These are phyloP conservation scores for Megalops atlanticus DNA, from an alignment of 2,113 vertebrate species.

Conservation along the genomic window DNA sequence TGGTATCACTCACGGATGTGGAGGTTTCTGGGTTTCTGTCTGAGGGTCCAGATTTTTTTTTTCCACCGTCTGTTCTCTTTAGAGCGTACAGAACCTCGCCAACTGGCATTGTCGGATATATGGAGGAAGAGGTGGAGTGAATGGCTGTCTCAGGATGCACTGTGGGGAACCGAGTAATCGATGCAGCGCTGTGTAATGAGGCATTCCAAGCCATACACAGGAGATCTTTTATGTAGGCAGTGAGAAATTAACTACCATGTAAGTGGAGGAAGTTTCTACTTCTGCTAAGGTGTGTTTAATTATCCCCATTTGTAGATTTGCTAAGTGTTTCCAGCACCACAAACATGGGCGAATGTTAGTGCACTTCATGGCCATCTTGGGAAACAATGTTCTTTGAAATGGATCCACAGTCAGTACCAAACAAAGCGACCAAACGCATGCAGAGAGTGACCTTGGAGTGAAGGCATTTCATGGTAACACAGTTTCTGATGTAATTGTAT, in stretches of 20 bases:
- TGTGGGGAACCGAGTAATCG: background rate
- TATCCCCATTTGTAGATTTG: background rate
- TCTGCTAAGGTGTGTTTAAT: background rate
- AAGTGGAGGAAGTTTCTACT: background rate
- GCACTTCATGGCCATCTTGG: background rate
- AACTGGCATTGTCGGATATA: background rate
- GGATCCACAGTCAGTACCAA: conserved; percentile 23
- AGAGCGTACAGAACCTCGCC: background rate
- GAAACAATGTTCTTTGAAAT: conserved; percentile 47
- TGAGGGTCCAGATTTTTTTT: background rate
- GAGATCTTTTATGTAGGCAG: background rate
- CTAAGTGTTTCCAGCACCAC: background rate
- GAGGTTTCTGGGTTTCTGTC: background rate
- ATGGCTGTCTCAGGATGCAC: background rate
- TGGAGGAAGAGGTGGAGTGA: background rate
- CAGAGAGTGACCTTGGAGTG: background rate
- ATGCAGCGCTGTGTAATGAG: background rate
- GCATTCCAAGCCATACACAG: background rate
- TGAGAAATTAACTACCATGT: background rate
- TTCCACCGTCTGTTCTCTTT: too few species aligned
- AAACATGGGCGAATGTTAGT: background rate
- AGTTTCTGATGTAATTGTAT: background rate
- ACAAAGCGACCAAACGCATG: background rate
- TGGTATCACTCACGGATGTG: background rate
- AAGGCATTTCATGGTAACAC: background rate